Conservation (phyloP, 2,113 vertebrate genomes). For the Ondatra zibethicus region DNA sequence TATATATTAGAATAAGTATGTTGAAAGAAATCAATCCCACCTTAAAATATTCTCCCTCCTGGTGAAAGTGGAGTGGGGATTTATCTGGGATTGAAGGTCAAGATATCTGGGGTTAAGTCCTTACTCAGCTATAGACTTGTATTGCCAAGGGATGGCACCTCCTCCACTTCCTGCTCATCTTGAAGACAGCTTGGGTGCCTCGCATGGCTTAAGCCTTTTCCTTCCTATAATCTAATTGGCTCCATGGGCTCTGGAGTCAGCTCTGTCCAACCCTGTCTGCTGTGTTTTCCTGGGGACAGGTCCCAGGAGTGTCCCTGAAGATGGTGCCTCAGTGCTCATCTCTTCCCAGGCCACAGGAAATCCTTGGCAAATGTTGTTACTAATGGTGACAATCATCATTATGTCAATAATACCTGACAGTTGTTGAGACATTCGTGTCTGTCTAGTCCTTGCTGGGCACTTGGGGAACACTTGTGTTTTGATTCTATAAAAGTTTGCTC, state of each 20-base stretch:
- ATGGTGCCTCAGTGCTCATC: background rate
- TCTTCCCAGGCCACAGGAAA: background rate
- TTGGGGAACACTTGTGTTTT: background rate
- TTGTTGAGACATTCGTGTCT: background rate
- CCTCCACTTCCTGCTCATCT: background rate
- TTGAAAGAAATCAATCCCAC: conserved; percentile 53
- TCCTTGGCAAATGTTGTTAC: background rate
- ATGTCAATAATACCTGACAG: background rate
- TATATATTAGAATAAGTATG: conserved; percentile 35
- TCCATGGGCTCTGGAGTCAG: background rate
- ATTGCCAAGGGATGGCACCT: background rate
- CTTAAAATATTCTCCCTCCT: conserved; percentile 24
- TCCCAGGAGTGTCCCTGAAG: background rate
- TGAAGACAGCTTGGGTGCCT: background rate
- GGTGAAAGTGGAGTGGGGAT: background rate
- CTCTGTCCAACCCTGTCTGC: background rate
- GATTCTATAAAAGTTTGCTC: background rate
- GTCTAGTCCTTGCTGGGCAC: background rate
- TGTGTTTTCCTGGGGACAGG: background rate
- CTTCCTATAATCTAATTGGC: background rate
- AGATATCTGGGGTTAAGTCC: background rate
- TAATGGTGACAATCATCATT: background rate
- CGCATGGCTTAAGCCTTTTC: background rate
- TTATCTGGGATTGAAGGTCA: background rate
- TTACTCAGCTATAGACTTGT: background rate